Conservation (phyloP, 1,140 invertebrate species). For the Penaeus indicus region DNA sequence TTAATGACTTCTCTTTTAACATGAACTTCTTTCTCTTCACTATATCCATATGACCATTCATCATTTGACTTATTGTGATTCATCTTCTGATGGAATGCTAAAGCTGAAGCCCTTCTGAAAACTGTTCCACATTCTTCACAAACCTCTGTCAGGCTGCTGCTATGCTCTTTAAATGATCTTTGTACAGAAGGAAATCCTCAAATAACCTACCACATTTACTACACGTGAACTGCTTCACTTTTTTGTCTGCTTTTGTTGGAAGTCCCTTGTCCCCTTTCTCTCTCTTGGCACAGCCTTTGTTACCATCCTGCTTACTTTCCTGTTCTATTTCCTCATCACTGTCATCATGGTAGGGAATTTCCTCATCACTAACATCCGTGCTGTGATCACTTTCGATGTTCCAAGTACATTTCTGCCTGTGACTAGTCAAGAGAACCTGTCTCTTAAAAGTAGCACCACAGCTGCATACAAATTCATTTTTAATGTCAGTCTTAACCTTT, state of each 20-base stretch:
- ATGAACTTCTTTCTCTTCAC: background rate
- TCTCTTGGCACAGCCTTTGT: background rate
- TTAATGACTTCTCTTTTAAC: background rate
- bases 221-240: conserved; percentile 18
- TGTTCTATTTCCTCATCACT: background rate
- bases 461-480: background rate
- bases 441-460: conserved; percentile 18
- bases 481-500: too few relatives aligned
- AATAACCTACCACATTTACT: conserved; percentile 15
- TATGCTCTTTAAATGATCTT: conserved; percentile 17
- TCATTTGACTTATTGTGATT: conserved; percentile 38
- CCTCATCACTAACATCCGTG: background rate
- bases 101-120: conserved; percentile 48
- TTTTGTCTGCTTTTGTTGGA: too few relatives aligned
- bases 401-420: background rate
- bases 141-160: background rate
- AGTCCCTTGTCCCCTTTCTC: background rate
- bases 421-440: background rate
- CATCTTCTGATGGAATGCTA: conserved; percentile 43
- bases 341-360: background rate
- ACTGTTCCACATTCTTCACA: conserved; percentile 36
- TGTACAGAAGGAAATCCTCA: background rate
- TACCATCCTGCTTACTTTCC: background rate
- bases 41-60: conserved; percentile 32
- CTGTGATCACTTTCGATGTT: conserved; percentile 1